These are phyloP conservation scores for Notodonta dromedarius DNA, from an alignment of 2,888 invertebrate genomes.

Conservation along the genomic window DNA sequence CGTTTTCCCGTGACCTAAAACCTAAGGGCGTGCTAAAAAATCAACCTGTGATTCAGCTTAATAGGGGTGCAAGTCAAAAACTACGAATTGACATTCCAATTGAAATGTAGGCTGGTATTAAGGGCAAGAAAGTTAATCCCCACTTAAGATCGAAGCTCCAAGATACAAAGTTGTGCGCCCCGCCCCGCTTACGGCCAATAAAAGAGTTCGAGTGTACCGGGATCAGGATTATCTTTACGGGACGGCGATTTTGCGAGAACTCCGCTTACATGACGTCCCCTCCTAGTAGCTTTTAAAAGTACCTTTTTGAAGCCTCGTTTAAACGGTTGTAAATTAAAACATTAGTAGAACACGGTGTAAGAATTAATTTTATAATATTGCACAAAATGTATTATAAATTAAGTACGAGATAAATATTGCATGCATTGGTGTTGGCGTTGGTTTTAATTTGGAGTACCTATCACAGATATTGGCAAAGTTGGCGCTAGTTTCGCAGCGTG, in stretches of 20 bases:
- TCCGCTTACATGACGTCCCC: conserved; percentile 2
- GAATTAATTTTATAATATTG: no score
- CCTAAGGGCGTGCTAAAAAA: no score
- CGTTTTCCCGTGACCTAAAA: no score
- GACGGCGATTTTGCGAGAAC: conserved; percentile 7
- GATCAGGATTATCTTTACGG: conserved; percentile 37
- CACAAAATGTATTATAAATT: no score
- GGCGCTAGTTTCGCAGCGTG: conserved; percentile 5
- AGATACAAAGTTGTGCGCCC: conserved; percentile 31
- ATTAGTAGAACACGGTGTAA: not conserved
- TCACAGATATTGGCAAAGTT: conserved; percentile 2
- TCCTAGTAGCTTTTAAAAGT: conserved; percentile 14
- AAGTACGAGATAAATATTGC: no score
- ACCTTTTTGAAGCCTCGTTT: conserved; percentile 6
- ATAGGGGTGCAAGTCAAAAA: not conserved
- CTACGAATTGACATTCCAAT: conserved; percentile 31
- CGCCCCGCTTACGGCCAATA: conserved; percentile 22
- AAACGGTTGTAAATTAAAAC: not conserved
- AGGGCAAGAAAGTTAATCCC: conserved; percentile 29
- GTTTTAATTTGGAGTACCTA: not conserved
- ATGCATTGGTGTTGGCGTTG: no score
- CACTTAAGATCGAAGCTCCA: conserved; percentile 33
- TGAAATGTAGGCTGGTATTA: conserved; percentile 36
- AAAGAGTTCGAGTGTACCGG: conserved; percentile 28
- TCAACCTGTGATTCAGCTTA: no score